These are phyloP conservation scores for Esox lucius DNA, from an alignment of 2,797 vertebrate species.

Conservation along the genomic window DNA sequence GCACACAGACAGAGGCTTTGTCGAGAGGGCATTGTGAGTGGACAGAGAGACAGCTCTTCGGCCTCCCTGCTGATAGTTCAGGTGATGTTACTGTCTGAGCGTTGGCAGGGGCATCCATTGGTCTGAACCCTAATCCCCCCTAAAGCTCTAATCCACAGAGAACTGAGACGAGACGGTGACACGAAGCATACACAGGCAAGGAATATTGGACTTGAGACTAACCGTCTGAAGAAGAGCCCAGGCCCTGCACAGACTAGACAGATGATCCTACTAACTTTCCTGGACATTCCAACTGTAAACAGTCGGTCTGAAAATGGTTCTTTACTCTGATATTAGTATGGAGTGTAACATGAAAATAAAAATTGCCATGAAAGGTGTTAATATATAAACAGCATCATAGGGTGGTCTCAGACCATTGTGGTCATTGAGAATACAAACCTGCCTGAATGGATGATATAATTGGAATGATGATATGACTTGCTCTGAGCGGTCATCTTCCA, in stretches of 20 bases:
- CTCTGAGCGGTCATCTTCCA: not conserved
- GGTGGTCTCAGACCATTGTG: not conserved
- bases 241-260: not conserved
- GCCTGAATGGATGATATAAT: not conserved
- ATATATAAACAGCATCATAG: not conserved
- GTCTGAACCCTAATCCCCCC: not conserved
- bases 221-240: not conserved
- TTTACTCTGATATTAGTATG: not conserved
- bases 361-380: not conserved
- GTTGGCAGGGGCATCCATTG: not conserved
- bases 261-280: not conserved
- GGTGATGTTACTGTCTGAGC: constrained; percentile 17
- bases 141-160: constrained; percentile 20
- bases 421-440: not conserved
- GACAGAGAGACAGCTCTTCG: not conserved
- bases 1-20: constrained; percentile 13
- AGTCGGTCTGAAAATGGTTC: not conserved
- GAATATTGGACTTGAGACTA: constrained; percentile 16
- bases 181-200: constrained; percentile 30
- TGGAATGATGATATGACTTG: not conserved
- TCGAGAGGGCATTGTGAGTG: constrained; percentile 8
- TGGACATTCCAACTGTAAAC: not conserved
- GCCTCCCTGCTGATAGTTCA: constrained; percentile 17
- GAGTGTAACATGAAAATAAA: not conserved
- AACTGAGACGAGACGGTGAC: constrained; percentile 55